Percentiles rank a stretch among this genome's conserved stretches.
These are phyloP conservation scores for Porites rus DNA, from an alignment of 92 coral and sea anemone genomes.

Conservation along the genomic window DNA sequence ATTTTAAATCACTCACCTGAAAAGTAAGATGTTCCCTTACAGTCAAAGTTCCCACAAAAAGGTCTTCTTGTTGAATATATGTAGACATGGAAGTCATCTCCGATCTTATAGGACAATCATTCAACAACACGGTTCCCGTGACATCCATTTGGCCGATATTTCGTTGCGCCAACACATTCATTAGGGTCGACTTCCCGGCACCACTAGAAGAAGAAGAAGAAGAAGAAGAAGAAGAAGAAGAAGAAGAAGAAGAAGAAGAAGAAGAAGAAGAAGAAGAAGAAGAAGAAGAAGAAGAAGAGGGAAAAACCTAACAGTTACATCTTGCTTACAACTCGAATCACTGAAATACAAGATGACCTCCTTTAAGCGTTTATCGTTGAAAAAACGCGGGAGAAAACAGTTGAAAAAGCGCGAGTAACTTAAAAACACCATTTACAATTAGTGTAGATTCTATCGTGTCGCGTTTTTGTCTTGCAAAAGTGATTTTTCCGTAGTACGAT, in stretches of 20 bases:
- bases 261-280: neutral
- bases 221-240: neutral
- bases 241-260: neutral
- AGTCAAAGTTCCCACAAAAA: constrained; percentile 94
- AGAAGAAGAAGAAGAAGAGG: neutral
- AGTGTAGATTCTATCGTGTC: too few relatives aligned
- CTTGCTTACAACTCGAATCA: too few relatives aligned
- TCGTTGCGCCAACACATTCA: constrained; percentile 96
- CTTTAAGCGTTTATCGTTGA: too few relatives aligned
- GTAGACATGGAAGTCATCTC: constrained; percentile 91
- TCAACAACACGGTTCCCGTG: constrained; percentile 78
- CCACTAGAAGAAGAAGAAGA: constrained; percentile 65
- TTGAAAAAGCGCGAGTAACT: too few relatives aligned
- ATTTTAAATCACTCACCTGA: constrained; percentile 55
- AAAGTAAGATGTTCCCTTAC: constrained; percentile 95
- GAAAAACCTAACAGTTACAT: neutral
- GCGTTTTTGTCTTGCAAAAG: too few relatives aligned
- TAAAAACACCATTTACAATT: too few relatives aligned
- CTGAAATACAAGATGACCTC: too few relatives aligned
- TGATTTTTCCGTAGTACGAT: too few relatives aligned
- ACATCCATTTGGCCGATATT: constrained; percentile 86
- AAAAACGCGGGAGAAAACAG: too few relatives aligned
- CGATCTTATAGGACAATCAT: constrained; percentile 67
- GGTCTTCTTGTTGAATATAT: constrained; percentile 94
- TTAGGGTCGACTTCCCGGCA: constrained; percentile 91